Base-by-base conservation (phyloP, 2,113 vertebrate species). In the Nanger granti region DNA sequence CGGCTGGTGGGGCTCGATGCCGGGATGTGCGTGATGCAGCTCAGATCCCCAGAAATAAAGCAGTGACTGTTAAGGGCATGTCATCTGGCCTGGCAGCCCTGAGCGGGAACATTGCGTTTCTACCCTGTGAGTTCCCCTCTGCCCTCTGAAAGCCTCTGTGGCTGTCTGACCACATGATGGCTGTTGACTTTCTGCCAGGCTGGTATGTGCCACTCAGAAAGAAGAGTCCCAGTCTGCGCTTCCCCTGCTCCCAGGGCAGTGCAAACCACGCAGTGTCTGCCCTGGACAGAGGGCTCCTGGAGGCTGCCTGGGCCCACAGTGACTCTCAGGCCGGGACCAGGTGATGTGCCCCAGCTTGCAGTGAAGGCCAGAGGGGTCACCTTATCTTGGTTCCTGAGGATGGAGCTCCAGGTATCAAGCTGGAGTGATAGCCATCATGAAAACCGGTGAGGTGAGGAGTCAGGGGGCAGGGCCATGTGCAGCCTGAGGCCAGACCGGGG, bases 81-180 rank as follows among this genome's bases (percentile, higher is more conserved):
- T 95, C 96, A 93, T 97, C 96, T 92, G 97, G 94, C 94, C 94
- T 76, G 92, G 96, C 96, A 96, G 89, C 95, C 49, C 93, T 17
- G 22, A 94, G 89, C 18, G 14, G 52, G 94, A 60, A 55, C n/a
- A 20, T 57, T 93, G 79, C 87, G 28, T 86, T 64, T 95, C 95
- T 84, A 31, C 17, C 76, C 80, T 52, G 54, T 6, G 83, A 49
- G 57, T 7, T 59, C 90, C 90, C 64, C n/a, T 17, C 4, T 26
- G 54, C 60, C 87, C 37, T 34, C 85, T 12, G 5, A 85, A 66
- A 28, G 31, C 91, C 76, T 93, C 89, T 37, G 34, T 20, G 90
- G 88, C 80, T 55, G 12, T 13, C 3, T 44, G 91, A 76, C 94
- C 97, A 73, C 91, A 22, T 2, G 10, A 31, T 11, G 73, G 82